Percentiles rank a stretch among this genome's conserved stretches.
These are phyloP conservation scores for Indri indri DNA, from an alignment of 2,113 vertebrate species.

Conservation along the genomic window DNA sequence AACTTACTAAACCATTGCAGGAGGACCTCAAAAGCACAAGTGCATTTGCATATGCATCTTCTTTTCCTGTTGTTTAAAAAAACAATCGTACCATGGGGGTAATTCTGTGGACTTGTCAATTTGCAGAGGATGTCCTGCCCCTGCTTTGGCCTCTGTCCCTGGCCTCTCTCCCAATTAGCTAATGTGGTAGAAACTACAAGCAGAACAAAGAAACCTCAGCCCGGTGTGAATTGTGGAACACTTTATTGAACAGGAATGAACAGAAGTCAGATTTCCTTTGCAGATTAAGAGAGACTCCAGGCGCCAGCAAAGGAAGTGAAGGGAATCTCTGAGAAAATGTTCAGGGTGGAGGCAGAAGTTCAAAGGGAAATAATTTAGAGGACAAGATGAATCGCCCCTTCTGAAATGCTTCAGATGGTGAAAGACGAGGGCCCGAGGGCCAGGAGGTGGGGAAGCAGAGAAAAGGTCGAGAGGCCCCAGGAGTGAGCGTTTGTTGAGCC, in stretches of 20 bases:
- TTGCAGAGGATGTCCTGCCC: neutral
- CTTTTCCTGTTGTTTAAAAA: neutral
- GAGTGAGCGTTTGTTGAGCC: neutral
- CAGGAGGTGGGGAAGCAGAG: neutral
- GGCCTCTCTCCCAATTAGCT: neutral
- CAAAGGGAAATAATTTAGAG: slow-evolving; percentile 40
- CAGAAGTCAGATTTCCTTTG: slow-evolving; percentile 52
- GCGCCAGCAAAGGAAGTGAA: neutral
- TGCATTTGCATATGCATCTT: neutral
- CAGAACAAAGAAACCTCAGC: slow-evolving; percentile 64
- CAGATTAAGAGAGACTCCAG: neutral
- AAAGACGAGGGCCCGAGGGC: neutral
- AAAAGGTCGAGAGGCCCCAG: neutral
- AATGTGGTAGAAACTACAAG: neutral
- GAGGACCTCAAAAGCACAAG: neutral
- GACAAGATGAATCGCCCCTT: neutral
- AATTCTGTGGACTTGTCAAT: neutral
- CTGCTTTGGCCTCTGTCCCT: neutral
- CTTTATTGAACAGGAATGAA: slow-evolving; percentile 55
- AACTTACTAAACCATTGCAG: neutral
- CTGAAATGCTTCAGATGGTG: neutral
- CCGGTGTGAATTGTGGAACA: slow-evolving; percentile 32
- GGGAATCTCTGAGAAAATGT: neutral
- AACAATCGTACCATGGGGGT: neutral
- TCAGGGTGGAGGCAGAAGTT: slow-evolving; percentile 28